Evolutionary conservation across 2,888 invertebrate genomes (phyloP), one percentile per base, ranked within the genome.

Genomic region (Lypha dubia): DNA sequence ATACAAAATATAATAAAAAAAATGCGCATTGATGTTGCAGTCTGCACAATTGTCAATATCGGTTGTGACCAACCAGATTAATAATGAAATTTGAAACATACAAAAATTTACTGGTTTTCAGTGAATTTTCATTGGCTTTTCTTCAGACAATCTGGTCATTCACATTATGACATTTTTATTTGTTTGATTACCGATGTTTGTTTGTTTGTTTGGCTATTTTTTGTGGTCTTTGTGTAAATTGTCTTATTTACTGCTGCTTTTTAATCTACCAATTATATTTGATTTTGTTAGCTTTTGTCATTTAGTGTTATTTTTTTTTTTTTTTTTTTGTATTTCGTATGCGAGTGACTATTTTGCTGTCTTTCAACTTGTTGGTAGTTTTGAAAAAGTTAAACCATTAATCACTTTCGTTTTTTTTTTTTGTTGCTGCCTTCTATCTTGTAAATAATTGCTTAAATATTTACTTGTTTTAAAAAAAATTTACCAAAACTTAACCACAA

Each of bases 321-420:
- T 20, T 24, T 28, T 60, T 46, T 15, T 4, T 32, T 0, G 58
- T 1, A 41, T 24, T n/a, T 46, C 6, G 11, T 41, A 6, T 32
- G 4, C 4, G 8, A 32, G 4, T 32, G 32, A 6, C 8, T 32
- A 8, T 38, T 38, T 38, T 38, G 5, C 5, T 35, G 20, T n/a
- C 0, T 32, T 17, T n/a, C 22, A 5, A 9, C 9, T 22, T 22
- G 15, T 8, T 7, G 24, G 6, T 8, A 17, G 17, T 32, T 35
- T 20, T 22, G n/a, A 46, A 58, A 60, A 46, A 6, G 1, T 46
- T 11, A 9, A 73, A 32, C n/a, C 49, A 73, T 73, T 49, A 73
- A 60, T 35, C 46, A 73, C 46, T 60, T 73, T 73, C 60, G 49
- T 35, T 60, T 73, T 73, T 32, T 28, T 70, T 46, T 49, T 11